Base-by-base conservation (phyloP, 1,140 invertebrate genomes). In the Rhysida immarginata region DNA sequence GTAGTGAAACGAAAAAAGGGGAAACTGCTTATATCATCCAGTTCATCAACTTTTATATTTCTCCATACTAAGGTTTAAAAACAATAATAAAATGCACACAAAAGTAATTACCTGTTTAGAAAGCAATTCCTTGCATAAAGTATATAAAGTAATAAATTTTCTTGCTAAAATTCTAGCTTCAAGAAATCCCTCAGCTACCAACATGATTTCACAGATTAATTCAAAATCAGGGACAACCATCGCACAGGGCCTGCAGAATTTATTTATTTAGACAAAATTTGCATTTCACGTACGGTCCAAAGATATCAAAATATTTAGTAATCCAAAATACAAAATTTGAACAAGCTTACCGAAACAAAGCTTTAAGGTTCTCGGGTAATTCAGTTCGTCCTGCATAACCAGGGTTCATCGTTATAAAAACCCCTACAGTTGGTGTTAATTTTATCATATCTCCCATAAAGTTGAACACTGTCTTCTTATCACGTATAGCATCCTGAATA, bases 191-290 rank as follows among this genome's bases (percentile, higher is more conserved):
- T 96, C 93, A 27, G 93, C 92, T 0, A 96, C 93, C 66, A 96
- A 81, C 92, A 96, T 96, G 61, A 97, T 96, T 77, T 97, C 94
- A 71, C 90, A 95, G 66, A 97, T 96, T 46, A 97, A 71, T 69
- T 95, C 92, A 70, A 96, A 95, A 72, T 96, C 94, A 1, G 93
- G 94, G 1, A 96, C 93, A 1, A 95, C 90, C 94, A 97, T 96
- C 46, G 93, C 92, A 72, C 92, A 96, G 1, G 93, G 92, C 29
- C 29, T 35, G 29, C 29, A 35, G 16, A 35, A 35, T 35, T 35
- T 35, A 35, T 8, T 8, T 35, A 16, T 35, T 35, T 35, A 5
- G 29, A 35, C 29, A 35, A 16, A 35, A 35, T n/a, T n/a, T n/a
- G n/a, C n/a, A n/a, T n/a, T n/a, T n/a, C n/a, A n/a, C n/a, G n/a